Evolutionary conservation across 92 coral and sea anemone species (phyloP).

Genomic region (Epizoanthus ramosus): DNA sequence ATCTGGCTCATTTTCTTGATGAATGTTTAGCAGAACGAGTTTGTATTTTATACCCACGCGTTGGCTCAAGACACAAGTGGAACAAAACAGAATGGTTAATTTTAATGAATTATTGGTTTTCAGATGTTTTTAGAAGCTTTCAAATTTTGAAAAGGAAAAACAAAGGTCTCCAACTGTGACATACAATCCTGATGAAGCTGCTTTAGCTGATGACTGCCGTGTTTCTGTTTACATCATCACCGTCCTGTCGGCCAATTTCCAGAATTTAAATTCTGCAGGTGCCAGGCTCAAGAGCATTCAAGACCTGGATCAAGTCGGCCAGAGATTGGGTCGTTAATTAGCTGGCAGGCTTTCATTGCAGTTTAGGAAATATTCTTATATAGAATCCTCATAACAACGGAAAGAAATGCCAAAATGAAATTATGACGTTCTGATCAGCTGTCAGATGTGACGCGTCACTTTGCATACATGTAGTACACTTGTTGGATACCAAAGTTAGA

Average conservation of each 20-base stretch:
- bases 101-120: neutral
- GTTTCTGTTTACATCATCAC: neutral
- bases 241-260: neutral
- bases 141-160: neutral
- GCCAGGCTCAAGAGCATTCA: neutral
- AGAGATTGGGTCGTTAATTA: too few relatives aligned
- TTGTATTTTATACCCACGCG: constrained; percentile 15
- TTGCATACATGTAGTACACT: too few relatives aligned
- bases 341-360: too few relatives aligned
- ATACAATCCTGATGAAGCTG: neutral
- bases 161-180: constrained; percentile 7
- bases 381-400: too few relatives aligned
- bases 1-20: constrained; percentile 4
- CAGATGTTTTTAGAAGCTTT: neutral
- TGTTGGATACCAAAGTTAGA: too few relatives aligned
- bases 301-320: too few relatives aligned
- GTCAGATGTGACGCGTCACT: too few relatives aligned
- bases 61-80: neutral
- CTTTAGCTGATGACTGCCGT: neutral
- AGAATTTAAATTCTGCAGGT: constrained; percentile 5
- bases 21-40: neutral
- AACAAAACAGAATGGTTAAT: constrained; percentile 6
- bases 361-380: too few relatives aligned
- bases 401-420: too few relatives aligned
- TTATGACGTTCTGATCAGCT: too few relatives aligned